phyloP scores from a whole-genome alignment of 23 tunicate genomes.

The Botrylloides violaceus region DNA sequence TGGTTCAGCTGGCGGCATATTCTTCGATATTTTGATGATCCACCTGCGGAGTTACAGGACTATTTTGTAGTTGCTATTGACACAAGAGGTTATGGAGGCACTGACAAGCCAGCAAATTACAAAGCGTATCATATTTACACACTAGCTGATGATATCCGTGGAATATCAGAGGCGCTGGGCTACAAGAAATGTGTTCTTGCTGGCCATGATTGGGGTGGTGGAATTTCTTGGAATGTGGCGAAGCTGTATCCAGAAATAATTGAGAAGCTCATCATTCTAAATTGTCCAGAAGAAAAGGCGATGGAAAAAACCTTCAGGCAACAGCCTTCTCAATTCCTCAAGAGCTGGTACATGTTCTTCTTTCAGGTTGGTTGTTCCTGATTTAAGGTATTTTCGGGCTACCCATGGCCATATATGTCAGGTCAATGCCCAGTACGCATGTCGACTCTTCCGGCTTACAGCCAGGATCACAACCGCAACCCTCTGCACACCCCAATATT shows the following conservation, averaged over 20 bases:
- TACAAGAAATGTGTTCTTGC: conserved; percentile 37
- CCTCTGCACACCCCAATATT: no score
- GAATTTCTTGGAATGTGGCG: conserved; percentile 54
- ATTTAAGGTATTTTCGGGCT: no score
- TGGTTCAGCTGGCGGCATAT: conserved; percentile 56
- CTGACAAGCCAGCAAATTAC: conserved; percentile 62
- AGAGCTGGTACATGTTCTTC: conserved; percentile 47
- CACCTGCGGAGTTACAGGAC: conserved; percentile 17
- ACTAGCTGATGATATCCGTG: conserved; percentile 50
- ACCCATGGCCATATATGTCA: no score
- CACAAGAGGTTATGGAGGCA: conserved; percentile 68
- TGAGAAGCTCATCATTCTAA: conserved; percentile 46
- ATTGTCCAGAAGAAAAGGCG: conserved; percentile 35
- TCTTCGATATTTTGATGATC: conserved; percentile 20
- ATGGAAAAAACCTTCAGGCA: neutral
- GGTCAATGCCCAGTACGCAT: no score
- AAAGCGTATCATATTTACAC: conserved; percentile 36
- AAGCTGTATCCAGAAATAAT: conserved; percentile 42
- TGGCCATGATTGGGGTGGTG: conserved; percentile 84
- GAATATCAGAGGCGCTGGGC: conserved; percentile 47
- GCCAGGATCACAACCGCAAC: no score
- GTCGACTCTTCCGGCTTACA: no score
- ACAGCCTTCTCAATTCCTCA: conserved; percentile 33
- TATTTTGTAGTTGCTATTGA: conserved; percentile 81
- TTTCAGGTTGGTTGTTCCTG: conserved; percentile 47